Evolutionary conservation across 2,113 vertebrate genomes (phyloP).

Genomic region (Forbesichthys agassizii): DNA sequence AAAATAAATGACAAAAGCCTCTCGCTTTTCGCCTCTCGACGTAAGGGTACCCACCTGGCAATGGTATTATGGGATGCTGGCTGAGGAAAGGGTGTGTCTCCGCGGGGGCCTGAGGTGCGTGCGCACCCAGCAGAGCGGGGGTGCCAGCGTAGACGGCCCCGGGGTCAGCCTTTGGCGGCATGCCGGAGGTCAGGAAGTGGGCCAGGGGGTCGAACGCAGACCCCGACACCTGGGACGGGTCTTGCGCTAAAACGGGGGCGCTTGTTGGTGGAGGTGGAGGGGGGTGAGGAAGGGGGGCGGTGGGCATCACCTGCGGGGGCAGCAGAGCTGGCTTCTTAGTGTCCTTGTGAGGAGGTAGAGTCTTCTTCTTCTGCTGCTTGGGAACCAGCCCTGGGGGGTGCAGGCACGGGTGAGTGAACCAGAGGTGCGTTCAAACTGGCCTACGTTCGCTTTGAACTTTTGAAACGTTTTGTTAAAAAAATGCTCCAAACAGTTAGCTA

Average conservation of each 20-base stretch:
- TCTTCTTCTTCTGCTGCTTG: conserved; percentile 84
- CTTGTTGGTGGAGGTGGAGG: conserved; percentile 67
- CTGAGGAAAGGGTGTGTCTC: conserved; percentile 80
- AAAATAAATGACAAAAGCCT: too few relatives aligned
- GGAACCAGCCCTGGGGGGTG: conserved; percentile 82
- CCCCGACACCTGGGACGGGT: conserved; percentile 78
- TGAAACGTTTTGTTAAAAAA: too few relatives aligned
- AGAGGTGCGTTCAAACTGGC: too few relatives aligned
- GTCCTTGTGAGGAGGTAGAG: conserved; percentile 78
- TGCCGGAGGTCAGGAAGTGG: conserved; percentile 82
- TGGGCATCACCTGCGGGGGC: conserved; percentile 66
- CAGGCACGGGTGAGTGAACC: conserved; percentile 9
- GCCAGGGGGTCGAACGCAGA: conserved; percentile 83
- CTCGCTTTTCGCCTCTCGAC: not conserved
- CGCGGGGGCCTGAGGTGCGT: conserved; percentile 75
- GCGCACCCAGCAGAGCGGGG: conserved; percentile 25
- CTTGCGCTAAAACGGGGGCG: conserved; percentile 26
- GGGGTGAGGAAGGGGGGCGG: conserved; percentile 47
- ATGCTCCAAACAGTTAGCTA: too few relatives aligned
- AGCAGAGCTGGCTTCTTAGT: conserved; percentile 72
- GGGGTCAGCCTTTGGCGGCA: conserved; percentile 57
- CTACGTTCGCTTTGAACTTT: too few relatives aligned
- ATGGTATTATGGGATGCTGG: conserved; percentile 62
- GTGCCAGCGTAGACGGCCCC: conserved; percentile 52
- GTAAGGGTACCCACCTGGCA: conserved; percentile 48